Evolutionary conservation across 2,888 invertebrate genomes (phyloP).

Genomic region (Leptopilina drosophilae): DNA sequence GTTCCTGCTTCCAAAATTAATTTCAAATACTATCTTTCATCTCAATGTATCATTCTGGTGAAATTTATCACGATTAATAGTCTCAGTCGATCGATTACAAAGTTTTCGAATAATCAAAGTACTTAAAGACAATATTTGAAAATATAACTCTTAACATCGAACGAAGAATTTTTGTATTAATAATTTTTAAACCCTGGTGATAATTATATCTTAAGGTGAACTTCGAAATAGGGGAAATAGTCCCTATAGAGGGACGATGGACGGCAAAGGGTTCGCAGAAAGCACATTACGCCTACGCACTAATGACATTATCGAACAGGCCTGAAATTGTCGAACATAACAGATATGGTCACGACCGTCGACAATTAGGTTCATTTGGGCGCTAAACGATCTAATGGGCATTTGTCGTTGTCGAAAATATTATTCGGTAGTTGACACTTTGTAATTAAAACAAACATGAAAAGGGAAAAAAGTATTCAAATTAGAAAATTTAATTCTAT

Average conservation of each 20-base stretch:
- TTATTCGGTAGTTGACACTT: not conserved
- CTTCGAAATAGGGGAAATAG: not conserved
- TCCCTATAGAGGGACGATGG: not conserved
- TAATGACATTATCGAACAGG: constrained; percentile 55
- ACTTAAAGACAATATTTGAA: too few relatives aligned
- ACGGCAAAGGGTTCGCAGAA: constrained; percentile 44
- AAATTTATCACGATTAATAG: not conserved
- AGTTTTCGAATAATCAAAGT: too few relatives aligned
- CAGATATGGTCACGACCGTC: constrained; percentile 47
- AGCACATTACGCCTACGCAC: constrained; percentile 53
- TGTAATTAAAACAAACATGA: not conserved
- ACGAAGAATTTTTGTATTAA: too few relatives aligned
- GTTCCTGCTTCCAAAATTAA: not conserved
- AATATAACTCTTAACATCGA: too few relatives aligned
- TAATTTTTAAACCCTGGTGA: too few relatives aligned
- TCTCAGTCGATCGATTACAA: too few relatives aligned
- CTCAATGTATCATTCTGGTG: not conserved
- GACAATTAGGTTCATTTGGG: constrained; percentile 51
- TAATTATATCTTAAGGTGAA: not conserved
- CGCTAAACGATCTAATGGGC: not conserved
- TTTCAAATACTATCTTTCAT: not conserved
- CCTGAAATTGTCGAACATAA: constrained; percentile 58
- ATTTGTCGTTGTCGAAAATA: not conserved
- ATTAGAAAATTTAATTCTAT: too few relatives aligned
- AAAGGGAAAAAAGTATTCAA: too few relatives aligned